Evolutionary conservation across 2,888 invertebrate genomes (phyloP).

Genomic region (Andrena dorsata): DNA sequence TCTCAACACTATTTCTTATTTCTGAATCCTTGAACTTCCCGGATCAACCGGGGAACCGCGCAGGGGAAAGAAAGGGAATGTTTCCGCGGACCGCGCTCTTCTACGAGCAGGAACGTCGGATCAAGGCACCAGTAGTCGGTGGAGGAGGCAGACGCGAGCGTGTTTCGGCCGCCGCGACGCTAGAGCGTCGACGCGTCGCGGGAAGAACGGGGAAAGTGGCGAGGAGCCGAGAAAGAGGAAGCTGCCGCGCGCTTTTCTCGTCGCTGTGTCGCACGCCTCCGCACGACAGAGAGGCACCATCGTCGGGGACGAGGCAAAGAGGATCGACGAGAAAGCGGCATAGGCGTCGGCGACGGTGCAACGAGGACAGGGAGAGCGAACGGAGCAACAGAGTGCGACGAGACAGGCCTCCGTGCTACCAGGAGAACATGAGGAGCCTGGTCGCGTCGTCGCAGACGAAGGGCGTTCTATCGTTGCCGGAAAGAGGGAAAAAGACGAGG

Average conservation of each 20-base stretch:
- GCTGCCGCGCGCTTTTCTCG: constrained; percentile 5
- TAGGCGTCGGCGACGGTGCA: constrained; percentile 61
- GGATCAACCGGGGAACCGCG: background rate
- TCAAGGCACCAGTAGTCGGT: constrained; percentile 83
- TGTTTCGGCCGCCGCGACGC: constrained; percentile 33
- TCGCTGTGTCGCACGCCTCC: background rate
- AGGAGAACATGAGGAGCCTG: constrained; percentile 80
- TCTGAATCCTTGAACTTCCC: background rate
- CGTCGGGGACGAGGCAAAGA: constrained; percentile 49
- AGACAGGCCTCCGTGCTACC: constrained; percentile 81
- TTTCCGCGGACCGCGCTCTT: constrained; percentile 79
- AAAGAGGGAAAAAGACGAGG: constrained; percentile 65
- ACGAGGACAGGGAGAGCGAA: constrained; percentile 72
- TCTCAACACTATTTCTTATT: constrained; percentile 4
- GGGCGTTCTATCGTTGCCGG: constrained; percentile 73
- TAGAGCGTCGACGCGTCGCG: constrained; percentile 18
- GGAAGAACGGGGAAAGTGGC: constrained; percentile 51
- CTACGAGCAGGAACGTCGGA: constrained; percentile 77
- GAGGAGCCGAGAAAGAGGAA: constrained; percentile 7
- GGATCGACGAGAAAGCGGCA: constrained; percentile 51
- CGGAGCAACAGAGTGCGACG: constrained; percentile 84
- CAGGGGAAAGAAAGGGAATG: background rate
- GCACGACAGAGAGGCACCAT: background rate
- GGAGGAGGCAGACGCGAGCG: constrained; percentile 73
- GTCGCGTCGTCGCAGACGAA: constrained; percentile 70